Evolutionary conservation across 1,140 invertebrate genomes (phyloP).

Genomic region (Pseudoatta argentina): DNA sequence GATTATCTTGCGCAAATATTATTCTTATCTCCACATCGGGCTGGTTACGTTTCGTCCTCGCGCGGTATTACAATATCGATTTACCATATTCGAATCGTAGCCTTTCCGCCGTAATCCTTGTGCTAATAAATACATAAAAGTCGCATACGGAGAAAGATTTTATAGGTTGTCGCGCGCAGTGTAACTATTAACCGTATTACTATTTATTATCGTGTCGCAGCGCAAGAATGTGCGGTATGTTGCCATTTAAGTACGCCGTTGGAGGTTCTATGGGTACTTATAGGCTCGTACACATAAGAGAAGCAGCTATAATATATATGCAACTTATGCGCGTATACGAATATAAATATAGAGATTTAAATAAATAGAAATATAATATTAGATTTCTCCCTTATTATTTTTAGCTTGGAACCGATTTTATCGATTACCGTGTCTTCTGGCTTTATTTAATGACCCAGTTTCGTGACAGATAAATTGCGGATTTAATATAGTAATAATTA

Average conservation of each 20-base stretch:
- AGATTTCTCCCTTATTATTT: conserved; percentile 39
- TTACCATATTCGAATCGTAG: conserved; percentile 14
- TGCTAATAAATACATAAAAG: conserved; percentile 26
- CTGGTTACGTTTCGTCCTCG: neutral
- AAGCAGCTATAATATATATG: too few species aligned
- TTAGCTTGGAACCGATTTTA: conserved; percentile 38
- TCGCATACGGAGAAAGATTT: conserved; percentile 5
- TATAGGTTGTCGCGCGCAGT: neutral
- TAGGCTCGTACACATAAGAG: neutral
- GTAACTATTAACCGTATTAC: neutral
- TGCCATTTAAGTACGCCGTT: neutral
- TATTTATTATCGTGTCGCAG: neutral
- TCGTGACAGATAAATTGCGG: conserved; percentile 26
- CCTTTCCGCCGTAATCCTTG: neutral
- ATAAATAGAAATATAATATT: conserved; percentile 49
- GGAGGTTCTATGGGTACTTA: neutral
- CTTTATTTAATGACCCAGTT: conserved; percentile 61
- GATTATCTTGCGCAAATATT: conserved; percentile 63
- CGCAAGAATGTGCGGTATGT: conserved; percentile 1
- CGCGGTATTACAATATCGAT: conserved; percentile 42
- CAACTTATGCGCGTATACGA: too few species aligned
- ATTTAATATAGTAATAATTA: conserved; percentile 47
- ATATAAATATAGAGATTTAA: neutral
- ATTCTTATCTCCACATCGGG: conserved; percentile 40
- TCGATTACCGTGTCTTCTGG: conserved; percentile 49